These are phyloP conservation scores for Helicoverpa zea DNA, from an alignment of 1,140 invertebrate species.

Conservation along the genomic window DNA sequence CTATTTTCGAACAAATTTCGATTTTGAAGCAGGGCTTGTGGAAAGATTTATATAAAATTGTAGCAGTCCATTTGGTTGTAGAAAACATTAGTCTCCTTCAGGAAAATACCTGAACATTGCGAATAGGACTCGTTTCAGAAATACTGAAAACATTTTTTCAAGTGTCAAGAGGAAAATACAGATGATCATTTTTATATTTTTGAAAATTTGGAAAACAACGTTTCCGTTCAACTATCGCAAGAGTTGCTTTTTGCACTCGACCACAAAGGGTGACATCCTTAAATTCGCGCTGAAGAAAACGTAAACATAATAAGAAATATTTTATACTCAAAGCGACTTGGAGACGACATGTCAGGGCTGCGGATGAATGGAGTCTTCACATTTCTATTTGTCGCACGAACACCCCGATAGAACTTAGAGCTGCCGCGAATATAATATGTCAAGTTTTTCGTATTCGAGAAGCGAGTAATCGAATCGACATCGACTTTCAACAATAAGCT, in stretches of 20 bases:
- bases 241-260: conserved; percentile 49
- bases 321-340: conserved; percentile 62
- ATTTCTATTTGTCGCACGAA: conserved; percentile 58
- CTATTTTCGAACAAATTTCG: conserved; percentile 46
- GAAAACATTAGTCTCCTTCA: conserved; percentile 3
- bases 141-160: neutral
- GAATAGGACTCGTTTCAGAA: neutral
- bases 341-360: conserved; percentile 51
- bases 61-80: neutral
- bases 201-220: neutral
- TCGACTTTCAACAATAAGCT: conserved; percentile 40
- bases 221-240: conserved; percentile 40
- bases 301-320: conserved; percentile 63
- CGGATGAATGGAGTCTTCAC: conserved; percentile 50
- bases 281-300: conserved; percentile 53
- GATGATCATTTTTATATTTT: conserved; percentile 5
- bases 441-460: conserved; percentile 41
- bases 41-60: conserved; percentile 13
- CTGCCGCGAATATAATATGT: conserved; percentile 31
- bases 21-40: conserved; percentile 25
- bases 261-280: conserved; percentile 57
- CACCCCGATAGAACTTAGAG: conserved; percentile 37
- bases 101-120: conserved; percentile 8
- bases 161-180: neutral
- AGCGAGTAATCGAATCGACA: conserved; percentile 50